Evolutionary conservation across 92 coral and sea anemone genomes (phyloP).

Genomic region (Phenganax stokvisi): DNA sequence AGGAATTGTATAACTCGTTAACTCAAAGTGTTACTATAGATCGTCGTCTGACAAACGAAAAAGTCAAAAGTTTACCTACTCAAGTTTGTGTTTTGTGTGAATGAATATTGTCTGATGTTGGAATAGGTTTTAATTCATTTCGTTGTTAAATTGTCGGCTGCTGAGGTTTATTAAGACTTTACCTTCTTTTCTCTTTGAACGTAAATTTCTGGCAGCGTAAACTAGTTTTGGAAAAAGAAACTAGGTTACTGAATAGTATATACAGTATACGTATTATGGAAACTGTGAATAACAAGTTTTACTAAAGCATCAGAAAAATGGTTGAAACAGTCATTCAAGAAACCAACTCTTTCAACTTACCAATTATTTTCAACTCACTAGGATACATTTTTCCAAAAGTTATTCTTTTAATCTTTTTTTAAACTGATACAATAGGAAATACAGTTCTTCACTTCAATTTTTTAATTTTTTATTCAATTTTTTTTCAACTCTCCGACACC

Average conservation of each 20-base stretch:
- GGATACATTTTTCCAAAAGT: no score
- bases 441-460: no score
- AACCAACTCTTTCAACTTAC: neutral
- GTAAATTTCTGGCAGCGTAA: constrained; percentile 84
- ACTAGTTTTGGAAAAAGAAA: constrained; percentile 41
- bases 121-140: neutral
- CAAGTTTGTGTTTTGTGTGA: no score
- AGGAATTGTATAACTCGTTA: no score
- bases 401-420: no score
- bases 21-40: neutral
- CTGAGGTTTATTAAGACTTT: neutral
- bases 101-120: no score
- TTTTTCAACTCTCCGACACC: no score
- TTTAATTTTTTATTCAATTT: no score
- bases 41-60: neutral
- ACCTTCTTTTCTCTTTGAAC: constrained; percentile 58
- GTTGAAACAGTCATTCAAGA: neutral
- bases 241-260: neutral
- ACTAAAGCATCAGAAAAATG: neutral
- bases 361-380: no score
- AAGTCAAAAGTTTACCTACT: no score
- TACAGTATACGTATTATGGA: neutral
- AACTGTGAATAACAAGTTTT: neutral
- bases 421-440: no score
- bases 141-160: neutral